Conservation (phyloP, 2,113 vertebrate species). For the Stegostoma tigrinum region DNA sequence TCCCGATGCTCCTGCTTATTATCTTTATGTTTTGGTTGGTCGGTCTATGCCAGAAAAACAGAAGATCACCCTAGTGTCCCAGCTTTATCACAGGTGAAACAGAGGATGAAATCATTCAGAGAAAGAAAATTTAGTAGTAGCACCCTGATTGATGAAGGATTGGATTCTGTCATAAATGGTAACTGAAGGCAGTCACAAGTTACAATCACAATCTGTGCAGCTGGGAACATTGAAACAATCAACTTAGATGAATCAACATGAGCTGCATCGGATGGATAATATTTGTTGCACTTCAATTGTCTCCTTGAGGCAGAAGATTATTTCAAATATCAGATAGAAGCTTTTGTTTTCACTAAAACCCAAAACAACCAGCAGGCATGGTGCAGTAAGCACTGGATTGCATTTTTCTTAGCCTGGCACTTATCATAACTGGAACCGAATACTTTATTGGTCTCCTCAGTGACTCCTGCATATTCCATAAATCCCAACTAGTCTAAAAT, state of each 20-base stretch:
- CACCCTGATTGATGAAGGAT: not conserved
- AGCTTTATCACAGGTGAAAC: not conserved
- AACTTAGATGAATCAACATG: not conserved
- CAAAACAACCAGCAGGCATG: not conserved
- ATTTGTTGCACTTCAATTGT: not conserved
- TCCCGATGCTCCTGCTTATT: not conserved
- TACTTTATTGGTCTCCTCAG: not conserved
- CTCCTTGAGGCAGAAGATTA: not conserved
- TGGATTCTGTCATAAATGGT: not conserved
- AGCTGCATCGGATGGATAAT: not conserved
- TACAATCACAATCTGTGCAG: not conserved
- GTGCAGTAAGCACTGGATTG: not conserved
- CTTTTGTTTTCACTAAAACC: not conserved
- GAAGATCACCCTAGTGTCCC: not conserved
- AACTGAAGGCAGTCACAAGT: not conserved
- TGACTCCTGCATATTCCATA: not conserved
- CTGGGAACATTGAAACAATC: constrained; percentile 2
- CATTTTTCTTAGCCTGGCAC: not conserved
- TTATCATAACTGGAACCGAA: not conserved
- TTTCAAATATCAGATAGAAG: not conserved
- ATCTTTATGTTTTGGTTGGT: not conserved
- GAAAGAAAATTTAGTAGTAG: not conserved
- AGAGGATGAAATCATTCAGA: not conserved
- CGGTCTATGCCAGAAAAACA: not conserved
- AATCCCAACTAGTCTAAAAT: not conserved